Conservation (phyloP, 2,797 vertebrate species). For the Peromyscus attwateri region DNA sequence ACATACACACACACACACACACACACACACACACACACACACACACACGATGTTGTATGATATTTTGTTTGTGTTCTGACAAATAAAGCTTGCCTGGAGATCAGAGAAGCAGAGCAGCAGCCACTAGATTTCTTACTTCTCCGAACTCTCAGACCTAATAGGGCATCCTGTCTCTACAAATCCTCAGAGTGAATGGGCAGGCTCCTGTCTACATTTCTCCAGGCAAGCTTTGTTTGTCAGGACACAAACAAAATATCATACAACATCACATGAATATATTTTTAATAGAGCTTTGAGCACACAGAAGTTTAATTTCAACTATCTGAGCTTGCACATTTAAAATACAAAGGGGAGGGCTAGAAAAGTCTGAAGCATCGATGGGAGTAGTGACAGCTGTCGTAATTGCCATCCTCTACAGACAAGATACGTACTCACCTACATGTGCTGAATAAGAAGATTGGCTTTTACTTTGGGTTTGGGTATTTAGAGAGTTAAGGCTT, state of each 20-base stretch:
- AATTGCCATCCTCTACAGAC: neutral
- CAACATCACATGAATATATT: neutral
- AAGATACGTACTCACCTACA: neutral
- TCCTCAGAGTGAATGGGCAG: too few species aligned
- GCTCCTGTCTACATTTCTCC: too few species aligned
- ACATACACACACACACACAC: neutral
- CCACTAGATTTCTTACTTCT: too few species aligned
- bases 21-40: neutral
- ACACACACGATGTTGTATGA: too few species aligned
- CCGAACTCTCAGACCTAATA: too few species aligned
- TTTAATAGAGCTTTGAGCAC: constrained; percentile 49
- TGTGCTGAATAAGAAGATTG: neutral
- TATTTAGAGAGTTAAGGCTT: constrained; percentile 18
- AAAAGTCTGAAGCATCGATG: neutral
- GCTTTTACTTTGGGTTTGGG: constrained; percentile 34
- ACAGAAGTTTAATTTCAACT: neutral
- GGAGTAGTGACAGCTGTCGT: neutral
- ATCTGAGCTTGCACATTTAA: constrained; percentile 54
- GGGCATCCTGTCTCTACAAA: too few species aligned
- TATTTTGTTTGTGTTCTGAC: too few species aligned
- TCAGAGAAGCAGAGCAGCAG: too few species aligned
- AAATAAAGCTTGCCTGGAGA: too few species aligned
- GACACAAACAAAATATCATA: too few species aligned
- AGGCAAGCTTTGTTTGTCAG: too few species aligned
- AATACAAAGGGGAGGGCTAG: constrained; percentile 33